Evolutionary conservation across 37 sponge, comb jelly and placozoan species (phyloP), one percentile per base, ranked within the genome.

Genomic region (Spongia lamella): DNA sequence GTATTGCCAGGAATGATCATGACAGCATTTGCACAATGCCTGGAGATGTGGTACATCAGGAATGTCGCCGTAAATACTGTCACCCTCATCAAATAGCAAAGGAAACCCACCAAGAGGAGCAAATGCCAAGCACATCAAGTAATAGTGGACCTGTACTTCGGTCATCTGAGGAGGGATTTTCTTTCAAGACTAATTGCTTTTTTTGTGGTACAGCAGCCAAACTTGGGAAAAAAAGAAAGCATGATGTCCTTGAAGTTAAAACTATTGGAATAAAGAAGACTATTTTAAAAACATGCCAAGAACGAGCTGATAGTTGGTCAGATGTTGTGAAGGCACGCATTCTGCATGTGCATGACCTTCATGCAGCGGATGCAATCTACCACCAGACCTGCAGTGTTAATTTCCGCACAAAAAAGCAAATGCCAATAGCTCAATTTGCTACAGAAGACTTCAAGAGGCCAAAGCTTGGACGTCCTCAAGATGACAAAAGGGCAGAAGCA

Each of bases 311-410:
- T 80, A 52, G 25, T 3, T 79, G 79, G 79, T 29, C 79, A 31
- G 69, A 67, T 43, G 38, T 71, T 70, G 80, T 70, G 54, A 39
- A 80, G 63, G 70, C 80, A 60, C 31, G 71, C 38, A 58, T 80
- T 43, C 30, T 80, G 1, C 62, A 80, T 70, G 80, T 80, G 53
- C 80, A 80, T 69, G 72, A 79, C 70, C 62, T 79, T 69, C 80
- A 79, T 79, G 80, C 80, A 21, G 72, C 80, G 30, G 60, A 79
- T 79, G 68, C 70, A 56, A 49, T 79, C 0, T 69, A 70, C 53
- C 80, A 80, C 31, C 61, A 35, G 33, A 47, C 53, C 21, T 80
- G 80, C 33, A 80, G 71, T 70, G 63, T 59, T 34, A 70, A 80
- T 61, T 80, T 80, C 33, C 34, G 53, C 38, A 70, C 72, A 29